Evolutionary conservation across 2,113 vertebrate species (phyloP).

Genomic region (Ariopsis seemanni): DNA sequence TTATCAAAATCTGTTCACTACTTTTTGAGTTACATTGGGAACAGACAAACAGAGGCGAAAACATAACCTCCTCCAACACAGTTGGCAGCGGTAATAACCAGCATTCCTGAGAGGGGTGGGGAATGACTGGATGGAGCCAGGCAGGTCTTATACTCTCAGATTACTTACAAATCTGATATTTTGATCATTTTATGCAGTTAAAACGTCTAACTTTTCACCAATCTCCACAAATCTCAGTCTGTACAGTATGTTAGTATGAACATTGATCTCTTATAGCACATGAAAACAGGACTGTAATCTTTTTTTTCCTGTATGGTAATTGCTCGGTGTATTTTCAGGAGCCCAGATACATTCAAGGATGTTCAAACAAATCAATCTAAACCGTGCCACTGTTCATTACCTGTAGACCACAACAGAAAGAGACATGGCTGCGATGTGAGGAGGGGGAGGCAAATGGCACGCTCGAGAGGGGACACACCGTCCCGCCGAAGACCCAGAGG

Average conservation of each 20-base stretch:
- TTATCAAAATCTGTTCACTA: too few relatives aligned
- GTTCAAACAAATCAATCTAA: background rate
- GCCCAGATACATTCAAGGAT: background rate
- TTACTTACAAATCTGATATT: background rate
- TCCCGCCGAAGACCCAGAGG: slow-evolving; percentile 60
- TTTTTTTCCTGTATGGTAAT: background rate
- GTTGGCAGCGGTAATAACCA: background rate
- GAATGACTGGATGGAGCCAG: background rate
- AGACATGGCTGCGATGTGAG: slow-evolving; percentile 50
- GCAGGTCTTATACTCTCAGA: background rate
- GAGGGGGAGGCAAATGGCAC: slow-evolving; percentile 60
- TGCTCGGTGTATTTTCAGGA: background rate
- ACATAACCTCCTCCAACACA: too few relatives aligned
- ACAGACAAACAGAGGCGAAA: too few relatives aligned
- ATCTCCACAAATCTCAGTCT: background rate
- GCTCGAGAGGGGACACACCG: slow-evolving; percentile 65
- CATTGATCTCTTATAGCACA: background rate
- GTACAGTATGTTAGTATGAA: background rate
- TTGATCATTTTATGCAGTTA: background rate
- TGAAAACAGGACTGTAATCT: background rate
- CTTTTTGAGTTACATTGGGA: too few relatives aligned
- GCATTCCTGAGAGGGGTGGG: background rate
- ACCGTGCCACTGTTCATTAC: slow-evolving; percentile 57
- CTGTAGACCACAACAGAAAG: slow-evolving; percentile 65
- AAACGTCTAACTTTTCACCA: background rate